A percentile compares a stretch with the other conserved stretches of the same genome.
These are phyloP conservation scores for Drosophila histrio DNA, from an alignment of 2,888 invertebrate species.

Conservation along the genomic window DNA sequence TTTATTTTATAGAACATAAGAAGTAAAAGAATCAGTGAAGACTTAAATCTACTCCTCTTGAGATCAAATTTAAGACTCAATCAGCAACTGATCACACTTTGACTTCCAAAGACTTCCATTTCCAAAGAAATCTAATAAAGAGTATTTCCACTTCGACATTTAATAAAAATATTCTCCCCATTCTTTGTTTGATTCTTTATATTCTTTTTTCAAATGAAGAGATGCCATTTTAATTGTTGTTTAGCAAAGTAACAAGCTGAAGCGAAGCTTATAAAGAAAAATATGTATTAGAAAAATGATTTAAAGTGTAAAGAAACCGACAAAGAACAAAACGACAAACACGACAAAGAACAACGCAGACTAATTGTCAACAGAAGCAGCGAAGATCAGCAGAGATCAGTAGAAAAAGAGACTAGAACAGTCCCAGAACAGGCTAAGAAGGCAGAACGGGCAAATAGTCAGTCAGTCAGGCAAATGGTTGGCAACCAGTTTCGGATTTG, in stretches of 20 bases:
- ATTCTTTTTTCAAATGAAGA: constrained; percentile 38
- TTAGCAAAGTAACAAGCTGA: constrained; percentile 47
- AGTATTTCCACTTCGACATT: constrained; percentile 23
- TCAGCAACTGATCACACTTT: no score
- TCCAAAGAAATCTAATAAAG: constrained; percentile 2
- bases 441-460: constrained; percentile 37
- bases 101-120: no score
- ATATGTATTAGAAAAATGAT: constrained; percentile 58
- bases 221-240: constrained; percentile 60
- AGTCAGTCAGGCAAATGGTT: constrained; percentile 34
- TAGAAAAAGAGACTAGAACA: constrained; percentile 46
- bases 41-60: no score
- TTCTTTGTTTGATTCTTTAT: not conserved
- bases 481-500: constrained; percentile 65
- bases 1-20: no score
- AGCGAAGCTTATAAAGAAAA: constrained; percentile 39
- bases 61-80: no score
- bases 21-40: not conserved
- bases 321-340: constrained; percentile 36
- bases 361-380: constrained; percentile 58
- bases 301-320: constrained; percentile 37
- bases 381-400: constrained; percentile 38
- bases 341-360: constrained; percentile 28
- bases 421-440: constrained; percentile 5
- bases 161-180: not conserved